A percentile compares a stretch with the other conserved stretches of the same genome.
Evolutionary conservation across 2,888 invertebrate genomes (phyloP).

Genomic region (Heteromyza rotundicornis): DNA sequence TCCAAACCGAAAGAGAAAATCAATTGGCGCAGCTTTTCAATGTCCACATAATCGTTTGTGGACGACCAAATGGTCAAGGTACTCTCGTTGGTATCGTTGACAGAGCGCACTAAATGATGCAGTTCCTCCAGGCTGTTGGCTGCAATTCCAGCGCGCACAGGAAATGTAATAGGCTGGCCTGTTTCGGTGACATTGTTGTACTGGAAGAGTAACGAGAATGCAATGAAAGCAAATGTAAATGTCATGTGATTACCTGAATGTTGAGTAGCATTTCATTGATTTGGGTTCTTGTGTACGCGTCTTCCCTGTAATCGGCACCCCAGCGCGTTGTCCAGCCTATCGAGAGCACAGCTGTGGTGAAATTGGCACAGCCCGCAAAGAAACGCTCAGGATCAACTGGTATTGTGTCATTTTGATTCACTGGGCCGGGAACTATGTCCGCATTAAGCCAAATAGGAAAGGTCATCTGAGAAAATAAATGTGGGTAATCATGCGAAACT

Average conservation of each 20-base stretch:
- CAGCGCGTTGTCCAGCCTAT: conserved; percentile 85
- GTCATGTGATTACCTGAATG: conserved; percentile 61
- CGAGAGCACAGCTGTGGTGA: conserved; percentile 74
- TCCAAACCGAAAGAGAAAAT: conserved; percentile 72
- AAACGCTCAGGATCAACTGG: conserved; percentile 72
- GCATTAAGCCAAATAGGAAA: conserved; percentile 88
- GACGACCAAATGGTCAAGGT: conserved; percentile 84
- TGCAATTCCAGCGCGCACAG: conserved; percentile 74
- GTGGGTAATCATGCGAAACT: not conserved
- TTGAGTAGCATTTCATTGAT: conserved; percentile 73
- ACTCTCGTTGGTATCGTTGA: conserved; percentile 51
- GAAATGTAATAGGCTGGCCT: conserved; percentile 79
- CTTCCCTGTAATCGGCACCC: conserved; percentile 64
- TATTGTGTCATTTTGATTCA: conserved; percentile 64
- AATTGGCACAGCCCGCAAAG: conserved; percentile 67
- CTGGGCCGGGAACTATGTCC: conserved; percentile 78
- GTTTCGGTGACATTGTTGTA: conserved; percentile 56
- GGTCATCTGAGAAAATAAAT: conserved; percentile 63
- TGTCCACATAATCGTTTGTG: conserved; percentile 72
- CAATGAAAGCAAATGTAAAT: not conserved
- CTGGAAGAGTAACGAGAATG: conserved; percentile 19
- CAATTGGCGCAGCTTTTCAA: conserved; percentile 69
- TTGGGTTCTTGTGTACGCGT: conserved; percentile 69
- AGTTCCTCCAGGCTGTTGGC: conserved; percentile 71
- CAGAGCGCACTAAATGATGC: conserved; percentile 66